Evolutionary conservation across 2,113 vertebrate species (phyloP), one percentile per base, ranked within the genome.

Genomic region (Lamprologus tigripictilis): DNA sequence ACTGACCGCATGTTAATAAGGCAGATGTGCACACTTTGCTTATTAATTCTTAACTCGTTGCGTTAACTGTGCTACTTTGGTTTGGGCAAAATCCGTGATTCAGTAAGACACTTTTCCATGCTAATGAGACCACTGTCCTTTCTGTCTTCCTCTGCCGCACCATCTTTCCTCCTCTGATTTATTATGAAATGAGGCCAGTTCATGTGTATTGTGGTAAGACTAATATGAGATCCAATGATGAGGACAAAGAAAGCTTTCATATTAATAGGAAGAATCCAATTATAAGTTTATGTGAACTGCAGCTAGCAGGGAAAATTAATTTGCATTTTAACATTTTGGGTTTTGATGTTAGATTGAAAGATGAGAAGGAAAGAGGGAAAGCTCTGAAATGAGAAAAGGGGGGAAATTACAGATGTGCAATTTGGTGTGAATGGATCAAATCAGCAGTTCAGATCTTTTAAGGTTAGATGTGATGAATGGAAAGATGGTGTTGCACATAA

Each of bases 31-130:
- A 93, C 96, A 96, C 97, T 96, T 97, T 96, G 95, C 96, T 98
- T 96, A 96, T 92, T 97, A 97, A 97, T 98, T 97, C 96, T 95
- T 97, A 97, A 96, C 97, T 97, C 97, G 95, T 97, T 97, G 96
- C 97, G 96, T 96, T 97, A 97, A 97, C 97, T 96, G 96, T 96
- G 96, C 97, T 84, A 73, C 80, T 71, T 96, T 97, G 96, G 97
- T 97, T 97, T 97, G 96, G 97, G 96, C 96, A 95, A 91, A 81
- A 95, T 92, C 94, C 96, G 40, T 97, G 97, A 97, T 97, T 97
- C 97, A 96, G 97, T 97, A 96, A 97, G 97, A 97, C 73, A 33
- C 45, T 78, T 78, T 78, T 78, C 73, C 73, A 78, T 97, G 97
- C 97, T 97, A 97, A 98, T 98, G 97, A 98, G 97, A 79, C 14